A percentile compares a stretch with the other conserved stretches of the same genome.
These are phyloP conservation scores for Motacilla tschutschensis DNA, from an alignment of 2,113 vertebrate species.

Conservation along the genomic window DNA sequence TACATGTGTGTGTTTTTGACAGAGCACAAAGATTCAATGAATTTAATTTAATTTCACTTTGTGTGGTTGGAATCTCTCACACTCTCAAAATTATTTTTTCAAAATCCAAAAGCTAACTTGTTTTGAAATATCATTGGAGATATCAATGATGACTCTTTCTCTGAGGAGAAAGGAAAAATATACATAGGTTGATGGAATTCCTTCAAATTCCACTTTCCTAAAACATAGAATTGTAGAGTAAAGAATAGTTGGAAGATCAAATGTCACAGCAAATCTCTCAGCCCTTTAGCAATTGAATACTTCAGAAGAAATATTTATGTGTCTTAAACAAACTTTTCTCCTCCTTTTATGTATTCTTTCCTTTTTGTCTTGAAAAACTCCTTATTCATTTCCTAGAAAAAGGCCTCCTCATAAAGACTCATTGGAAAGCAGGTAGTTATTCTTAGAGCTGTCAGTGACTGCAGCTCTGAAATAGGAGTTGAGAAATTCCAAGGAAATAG, in stretches of 20 bases:
- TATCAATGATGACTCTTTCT: not conserved
- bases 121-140: conserved; percentile 1
- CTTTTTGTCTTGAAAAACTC: conserved; percentile 44
- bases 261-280: conserved; percentile 51
- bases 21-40: not conserved
- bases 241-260: conserved; percentile 53
- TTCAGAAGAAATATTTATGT: conserved; percentile 29
- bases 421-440: conserved; percentile 43
- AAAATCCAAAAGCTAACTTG: conserved; percentile 13
- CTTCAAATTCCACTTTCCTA: conserved; percentile 26
- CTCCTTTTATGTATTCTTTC: conserved; percentile 1
- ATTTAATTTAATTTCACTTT: not conserved
- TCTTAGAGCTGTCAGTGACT: conserved; percentile 23
- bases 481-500: conserved; percentile 24
- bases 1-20: not conserved
- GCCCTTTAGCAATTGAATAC: conserved; percentile 50
- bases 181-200: conserved; percentile 36
- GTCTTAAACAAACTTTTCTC: conserved; percentile 43
- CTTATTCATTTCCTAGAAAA: conserved; percentile 13
- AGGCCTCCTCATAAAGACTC: conserved; percentile 8
- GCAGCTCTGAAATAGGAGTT: not conserved
- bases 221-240: not conserved
- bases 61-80: not conserved
- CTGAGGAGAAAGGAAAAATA: conserved; percentile 39
- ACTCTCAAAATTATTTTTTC: conserved; percentile 23